Evolutionary conservation across 1,140 invertebrate genomes (phyloP).

Genomic region (Bombus polaris): DNA sequence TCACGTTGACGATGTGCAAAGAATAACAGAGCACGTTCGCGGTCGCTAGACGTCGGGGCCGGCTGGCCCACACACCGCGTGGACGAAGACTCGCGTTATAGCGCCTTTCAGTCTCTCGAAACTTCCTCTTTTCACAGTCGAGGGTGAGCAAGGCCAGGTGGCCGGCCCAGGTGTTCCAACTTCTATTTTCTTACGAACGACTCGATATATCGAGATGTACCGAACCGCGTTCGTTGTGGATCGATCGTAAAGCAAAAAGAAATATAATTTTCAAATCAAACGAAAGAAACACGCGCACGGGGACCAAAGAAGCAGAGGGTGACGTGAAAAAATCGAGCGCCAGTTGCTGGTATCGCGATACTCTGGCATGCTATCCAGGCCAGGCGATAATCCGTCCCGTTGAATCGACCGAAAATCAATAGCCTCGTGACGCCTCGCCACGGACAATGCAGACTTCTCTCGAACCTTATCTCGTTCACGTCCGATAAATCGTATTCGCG

Average conservation of each 20-base stretch:
- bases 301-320: background rate
- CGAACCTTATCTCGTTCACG: conserved; percentile 62
- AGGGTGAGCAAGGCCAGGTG: no score
- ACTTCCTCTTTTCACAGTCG: no score
- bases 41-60: no score
- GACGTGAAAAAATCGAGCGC: background rate
- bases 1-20: no score
- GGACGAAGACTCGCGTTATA: no score
- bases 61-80: no score
- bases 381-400: conserved; percentile 10
- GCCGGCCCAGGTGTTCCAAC: no score
- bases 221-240: no score
- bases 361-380: background rate
- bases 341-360: conserved; percentile 1
- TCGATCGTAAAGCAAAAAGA: background rate
- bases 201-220: no score
- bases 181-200: no score
- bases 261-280: background rate
- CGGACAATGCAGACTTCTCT: conserved; percentile 52
- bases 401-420: conserved; percentile 43
- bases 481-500: conserved; percentile 62
- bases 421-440: conserved; percentile 11
- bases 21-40: no score
- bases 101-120: no score
- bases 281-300: background rate